Conservation (phyloP, 2,888 invertebrate species). For the Eubasilissa splendida region DNA sequence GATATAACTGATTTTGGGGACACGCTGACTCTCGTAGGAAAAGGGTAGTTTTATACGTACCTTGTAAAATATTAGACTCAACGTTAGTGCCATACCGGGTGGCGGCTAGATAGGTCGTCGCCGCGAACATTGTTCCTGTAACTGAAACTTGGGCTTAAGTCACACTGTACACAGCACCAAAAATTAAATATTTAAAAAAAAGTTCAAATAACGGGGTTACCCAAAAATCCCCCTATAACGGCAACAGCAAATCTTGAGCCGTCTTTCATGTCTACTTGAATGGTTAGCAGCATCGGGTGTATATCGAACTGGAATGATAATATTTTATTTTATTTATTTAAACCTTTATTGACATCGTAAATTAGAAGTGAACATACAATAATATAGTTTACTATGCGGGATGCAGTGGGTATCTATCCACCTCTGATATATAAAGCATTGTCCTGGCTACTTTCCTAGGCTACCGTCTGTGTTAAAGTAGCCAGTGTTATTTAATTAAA, state of each 20-base stretch:
- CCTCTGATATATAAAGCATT: no score
- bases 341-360: no score
- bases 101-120: slow-evolving; percentile 77
- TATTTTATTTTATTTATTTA: no score
- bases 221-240: slow-evolving; percentile 79
- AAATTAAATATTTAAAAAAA: no score
- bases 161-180: no score
- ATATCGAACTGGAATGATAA: slow-evolving; percentile 80
- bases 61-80: slow-evolving; percentile 78
- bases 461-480: not conserved
- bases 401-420: no score
- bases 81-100: slow-evolving; percentile 77
- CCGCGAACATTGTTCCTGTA: slow-evolving; percentile 76
- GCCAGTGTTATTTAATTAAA: not conserved
- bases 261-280: slow-evolving; percentile 93
- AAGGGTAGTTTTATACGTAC: slow-evolving; percentile 59
- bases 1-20: no score
- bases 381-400: no score
- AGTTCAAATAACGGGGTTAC: slow-evolving; percentile 64
- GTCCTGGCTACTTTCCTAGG: no score
- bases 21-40: no score
- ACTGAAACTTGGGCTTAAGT: slow-evolving; percentile 61
- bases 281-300: slow-evolving; percentile 88
- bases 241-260: slow-evolving; percentile 82
- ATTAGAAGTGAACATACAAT: no score